Evolutionary conservation across 2,113 vertebrate genomes (phyloP).

Genomic region (Lagenorhynchus albirostris): DNA sequence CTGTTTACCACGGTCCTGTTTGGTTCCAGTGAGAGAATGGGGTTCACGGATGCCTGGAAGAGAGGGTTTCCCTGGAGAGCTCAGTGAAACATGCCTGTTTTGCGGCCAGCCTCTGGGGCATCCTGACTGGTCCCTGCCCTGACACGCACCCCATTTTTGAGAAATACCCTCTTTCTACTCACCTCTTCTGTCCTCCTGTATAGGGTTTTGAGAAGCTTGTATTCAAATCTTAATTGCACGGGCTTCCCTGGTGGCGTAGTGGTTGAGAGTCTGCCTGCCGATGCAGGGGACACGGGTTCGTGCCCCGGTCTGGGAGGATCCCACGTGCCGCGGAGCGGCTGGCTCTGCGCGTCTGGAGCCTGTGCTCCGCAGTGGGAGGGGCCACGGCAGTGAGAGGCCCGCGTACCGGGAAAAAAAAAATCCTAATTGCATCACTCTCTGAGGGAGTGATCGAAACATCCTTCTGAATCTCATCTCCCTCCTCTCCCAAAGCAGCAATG

Average conservation of each 20-base stretch:
- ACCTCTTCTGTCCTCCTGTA: neutral
- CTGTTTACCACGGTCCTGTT: neutral
- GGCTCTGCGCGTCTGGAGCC: no score
- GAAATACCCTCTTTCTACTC: neutral
- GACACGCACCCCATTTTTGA: neutral
- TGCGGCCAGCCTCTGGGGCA: neutral
- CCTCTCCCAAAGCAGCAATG: neutral
- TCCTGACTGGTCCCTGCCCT: neutral
- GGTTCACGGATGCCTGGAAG: accelerated
- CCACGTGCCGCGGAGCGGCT: no score
- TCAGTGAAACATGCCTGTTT: neutral
- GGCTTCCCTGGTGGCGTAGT: no score
- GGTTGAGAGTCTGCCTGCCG: no score
- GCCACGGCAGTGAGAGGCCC: no score
- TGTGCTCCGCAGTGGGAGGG: no score
- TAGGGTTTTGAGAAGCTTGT: neutral
- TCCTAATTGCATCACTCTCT: neutral
- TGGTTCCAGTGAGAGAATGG: neutral
- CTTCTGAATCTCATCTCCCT: neutral
- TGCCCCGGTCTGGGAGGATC: no score
- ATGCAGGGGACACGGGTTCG: no score
- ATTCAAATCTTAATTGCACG: neutral
- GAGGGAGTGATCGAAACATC: neutral
- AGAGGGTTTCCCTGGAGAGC: neutral
- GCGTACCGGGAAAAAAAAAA: no score